These are phyloP conservation scores for Remorina albescens DNA, from an alignment of 2,797 vertebrate genomes.

Conservation along the genomic window DNA sequence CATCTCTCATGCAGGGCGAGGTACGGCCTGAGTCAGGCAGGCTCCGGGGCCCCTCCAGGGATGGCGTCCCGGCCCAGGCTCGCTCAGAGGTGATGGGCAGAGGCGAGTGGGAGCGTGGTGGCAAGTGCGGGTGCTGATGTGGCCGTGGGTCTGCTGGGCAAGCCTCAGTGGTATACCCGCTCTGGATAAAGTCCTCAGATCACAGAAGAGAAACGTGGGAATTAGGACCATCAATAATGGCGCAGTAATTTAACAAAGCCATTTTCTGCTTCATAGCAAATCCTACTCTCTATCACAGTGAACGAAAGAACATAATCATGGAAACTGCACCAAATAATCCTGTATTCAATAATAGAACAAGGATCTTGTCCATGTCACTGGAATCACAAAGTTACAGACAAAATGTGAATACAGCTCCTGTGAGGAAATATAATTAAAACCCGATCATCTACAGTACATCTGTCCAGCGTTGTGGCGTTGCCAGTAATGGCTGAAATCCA, in stretches of 20 bases:
- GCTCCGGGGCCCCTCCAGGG: conserved; percentile 92
- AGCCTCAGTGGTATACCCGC: conserved; percentile 83
- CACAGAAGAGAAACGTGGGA: not conserved
- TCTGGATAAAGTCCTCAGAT: conserved; percentile 87
- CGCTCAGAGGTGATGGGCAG: conserved; percentile 83
- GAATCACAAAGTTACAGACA: not conserved
- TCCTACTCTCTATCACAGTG: not conserved
- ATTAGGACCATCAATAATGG: not conserved
- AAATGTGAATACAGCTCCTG: not conserved
- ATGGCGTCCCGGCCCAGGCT: conserved; percentile 81
- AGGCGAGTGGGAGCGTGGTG: conserved; percentile 83
- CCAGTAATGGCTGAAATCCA: not conserved
- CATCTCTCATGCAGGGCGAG: conserved; percentile 95
- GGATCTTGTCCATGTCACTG: not conserved
- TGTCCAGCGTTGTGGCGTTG: not conserved
- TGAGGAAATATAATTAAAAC: not conserved
- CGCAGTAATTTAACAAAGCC: not conserved
- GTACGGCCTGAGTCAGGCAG: conserved; percentile 95
- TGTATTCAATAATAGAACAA: not conserved
- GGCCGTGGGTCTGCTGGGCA: conserved; percentile 81
- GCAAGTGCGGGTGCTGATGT: conserved; percentile 82
- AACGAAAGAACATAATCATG: not conserved
- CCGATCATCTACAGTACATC: not conserved
- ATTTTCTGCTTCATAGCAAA: not conserved
- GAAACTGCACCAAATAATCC: not conserved